These are phyloP conservation scores for Isotomurus palustris DNA, from an alignment of 2,888 invertebrate species.

Conservation along the genomic window DNA sequence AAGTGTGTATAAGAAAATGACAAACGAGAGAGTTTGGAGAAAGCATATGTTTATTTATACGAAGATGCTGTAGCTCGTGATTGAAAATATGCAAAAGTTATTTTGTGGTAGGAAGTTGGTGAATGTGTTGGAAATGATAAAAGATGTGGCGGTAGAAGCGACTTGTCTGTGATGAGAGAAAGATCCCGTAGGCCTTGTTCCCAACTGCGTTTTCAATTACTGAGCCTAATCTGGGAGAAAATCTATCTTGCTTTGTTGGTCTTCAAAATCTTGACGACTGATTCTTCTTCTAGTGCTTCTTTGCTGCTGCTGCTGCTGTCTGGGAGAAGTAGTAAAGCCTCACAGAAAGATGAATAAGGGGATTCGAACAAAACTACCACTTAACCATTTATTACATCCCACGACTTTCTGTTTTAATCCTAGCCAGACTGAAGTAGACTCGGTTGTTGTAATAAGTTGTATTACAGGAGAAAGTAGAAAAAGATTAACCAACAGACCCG, in stretches of 20 bases:
- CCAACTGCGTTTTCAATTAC: constrained; percentile 30
- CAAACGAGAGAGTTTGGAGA: too few species aligned
- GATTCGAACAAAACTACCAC: constrained; percentile 5
- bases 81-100: too few species aligned
- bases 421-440: too few species aligned
- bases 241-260: constrained; percentile 24
- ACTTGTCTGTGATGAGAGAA: constrained; percentile 27
- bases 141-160: too few species aligned
- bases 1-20: too few species aligned
- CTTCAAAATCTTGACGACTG: constrained; percentile 16
- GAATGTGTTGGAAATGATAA: too few species aligned
- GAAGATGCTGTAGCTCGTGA: too few species aligned
- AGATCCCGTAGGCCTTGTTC: constrained; percentile 22
- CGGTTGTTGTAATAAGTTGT: too few species aligned
- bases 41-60: too few species aligned
- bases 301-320: neutral
- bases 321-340: neutral
- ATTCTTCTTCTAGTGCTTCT: constrained; percentile 10
- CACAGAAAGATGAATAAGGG: constrained; percentile 4
- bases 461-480: too few species aligned
- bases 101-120: too few species aligned
- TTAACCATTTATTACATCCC: constrained; percentile 13
- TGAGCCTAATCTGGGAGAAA: constrained; percentile 25
- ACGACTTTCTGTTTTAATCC: constrained; percentile 1
- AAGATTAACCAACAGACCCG: too few species aligned